Percentiles rank a stretch among this genome's conserved stretches.
Conservation (phyloP, 2,797 vertebrate genomes). For the Leptoclinus maculatus region DNA sequence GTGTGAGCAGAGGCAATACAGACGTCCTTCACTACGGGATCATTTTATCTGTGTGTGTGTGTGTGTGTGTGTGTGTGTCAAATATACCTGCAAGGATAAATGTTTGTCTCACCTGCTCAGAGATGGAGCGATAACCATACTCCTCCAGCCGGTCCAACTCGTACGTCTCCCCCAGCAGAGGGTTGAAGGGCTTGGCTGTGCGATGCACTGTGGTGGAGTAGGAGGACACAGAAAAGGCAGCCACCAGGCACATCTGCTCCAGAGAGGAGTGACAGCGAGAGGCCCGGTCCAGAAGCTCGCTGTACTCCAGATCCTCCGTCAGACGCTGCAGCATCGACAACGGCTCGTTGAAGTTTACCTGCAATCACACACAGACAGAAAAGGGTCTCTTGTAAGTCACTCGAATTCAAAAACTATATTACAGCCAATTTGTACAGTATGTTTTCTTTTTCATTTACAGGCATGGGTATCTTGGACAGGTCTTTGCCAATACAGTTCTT, state of each 20-base stretch:
- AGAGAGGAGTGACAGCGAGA: constrained; percentile 88
- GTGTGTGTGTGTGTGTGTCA: neutral
- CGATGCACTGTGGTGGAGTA: constrained; percentile 96
- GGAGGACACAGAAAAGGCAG: constrained; percentile 95
- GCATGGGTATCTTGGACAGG: constrained; percentile 96
- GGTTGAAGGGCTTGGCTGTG: constrained; percentile 97
- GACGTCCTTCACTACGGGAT: neutral
- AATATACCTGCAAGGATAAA: neutral
- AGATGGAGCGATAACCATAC: constrained; percentile 94
- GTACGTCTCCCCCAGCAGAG: constrained; percentile 94
- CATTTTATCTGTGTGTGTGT: neutral
- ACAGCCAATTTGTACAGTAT: neutral
- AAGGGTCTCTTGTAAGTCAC: neutral
- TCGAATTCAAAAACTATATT: neutral
- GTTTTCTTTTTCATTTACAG: constrained; percentile 78
- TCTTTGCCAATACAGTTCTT: constrained; percentile 98
- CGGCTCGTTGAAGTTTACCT: constrained; percentile 98
- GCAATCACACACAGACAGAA: constrained; percentile 1
- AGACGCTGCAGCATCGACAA: constrained; percentile 98
- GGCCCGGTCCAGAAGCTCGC: constrained; percentile 94
- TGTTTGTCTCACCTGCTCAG: constrained; percentile 87
- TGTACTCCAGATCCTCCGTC: constrained; percentile 96
- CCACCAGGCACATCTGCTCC: constrained; percentile 98
- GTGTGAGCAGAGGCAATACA: constrained; percentile 22
- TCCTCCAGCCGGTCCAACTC: constrained; percentile 95